Conservation (phyloP, 2,888 invertebrate species). For the Mellilla xanthometata region DNA sequence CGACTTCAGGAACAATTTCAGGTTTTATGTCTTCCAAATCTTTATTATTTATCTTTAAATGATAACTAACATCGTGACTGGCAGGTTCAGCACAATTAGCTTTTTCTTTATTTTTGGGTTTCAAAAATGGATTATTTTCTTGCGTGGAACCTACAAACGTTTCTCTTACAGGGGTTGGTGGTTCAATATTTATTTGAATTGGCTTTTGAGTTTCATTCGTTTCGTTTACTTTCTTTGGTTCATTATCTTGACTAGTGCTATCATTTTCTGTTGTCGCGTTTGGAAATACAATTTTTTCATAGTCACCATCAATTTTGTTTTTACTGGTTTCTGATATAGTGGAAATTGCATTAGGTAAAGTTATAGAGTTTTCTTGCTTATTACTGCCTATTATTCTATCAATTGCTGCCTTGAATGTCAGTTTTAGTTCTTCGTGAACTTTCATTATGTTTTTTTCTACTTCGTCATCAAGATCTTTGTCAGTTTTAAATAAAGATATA, state of each 20-base stretch:
- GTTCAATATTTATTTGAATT: slow-evolving; percentile 16
- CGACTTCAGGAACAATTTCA: slow-evolving; percentile 29
- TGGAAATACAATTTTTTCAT: slow-evolving; percentile 9
- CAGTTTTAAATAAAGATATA: slow-evolving; percentile 22
- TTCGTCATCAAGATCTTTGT: slow-evolving; percentile 36
- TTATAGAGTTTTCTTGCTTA: slow-evolving; percentile 32
- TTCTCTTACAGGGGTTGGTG: slow-evolving; percentile 15
- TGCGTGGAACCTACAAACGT: slow-evolving; percentile 10
- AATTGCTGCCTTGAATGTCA: slow-evolving; percentile 66
- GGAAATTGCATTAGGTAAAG: slow-evolving; percentile 19
- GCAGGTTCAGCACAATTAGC: slow-evolving; percentile 21
- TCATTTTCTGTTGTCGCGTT: background rate
- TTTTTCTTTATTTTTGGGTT: slow-evolving; percentile 20
- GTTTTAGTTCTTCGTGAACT: slow-evolving; percentile 62
- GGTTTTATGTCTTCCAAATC: slow-evolving; percentile 45
- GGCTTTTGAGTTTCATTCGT: background rate
- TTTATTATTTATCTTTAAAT: slow-evolving; percentile 68
- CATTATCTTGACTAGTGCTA: slow-evolving; percentile 1
- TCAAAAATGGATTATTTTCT: slow-evolving; percentile 33
- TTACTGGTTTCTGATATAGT: slow-evolving; percentile 8
- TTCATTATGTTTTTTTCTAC: slow-evolving; percentile 61
- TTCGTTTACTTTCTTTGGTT: slow-evolving; percentile 2
- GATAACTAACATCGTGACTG: slow-evolving; percentile 65
- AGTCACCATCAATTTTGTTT: slow-evolving; percentile 5
- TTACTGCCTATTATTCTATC: slow-evolving; percentile 57